Percentiles rank a stretch among this genome's conserved stretches.
Conservation (phyloP, 2,888 invertebrate species). For the Stenodera caucasica region DNA sequence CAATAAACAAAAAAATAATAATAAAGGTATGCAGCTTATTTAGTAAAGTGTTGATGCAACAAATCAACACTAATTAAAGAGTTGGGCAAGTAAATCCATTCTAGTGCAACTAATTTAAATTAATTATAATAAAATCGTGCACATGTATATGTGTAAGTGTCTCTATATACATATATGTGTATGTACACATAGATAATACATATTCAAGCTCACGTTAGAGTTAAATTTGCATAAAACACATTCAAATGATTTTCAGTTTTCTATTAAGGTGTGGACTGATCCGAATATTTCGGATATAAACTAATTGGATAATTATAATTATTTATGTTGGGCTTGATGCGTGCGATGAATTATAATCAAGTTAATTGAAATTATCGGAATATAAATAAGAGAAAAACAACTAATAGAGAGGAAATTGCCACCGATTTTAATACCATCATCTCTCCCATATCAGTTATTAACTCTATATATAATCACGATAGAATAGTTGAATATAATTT, state of each 20-base stretch:
- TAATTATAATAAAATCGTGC: conserved; percentile 42
- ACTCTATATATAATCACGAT: neutral
- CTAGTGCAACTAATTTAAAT: conserved; percentile 45
- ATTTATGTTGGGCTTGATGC: too few relatives aligned
- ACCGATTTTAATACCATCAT: too few relatives aligned
- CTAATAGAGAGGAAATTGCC: too few relatives aligned
- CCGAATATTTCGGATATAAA: too few relatives aligned
- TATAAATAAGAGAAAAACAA: too few relatives aligned
- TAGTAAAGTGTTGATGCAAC: conserved; percentile 38
- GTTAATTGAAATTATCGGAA: too few relatives aligned
- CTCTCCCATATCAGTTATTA: neutral
- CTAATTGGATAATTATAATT: too few relatives aligned
- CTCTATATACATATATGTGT: neutral
- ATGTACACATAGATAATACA: conserved; percentile 35
- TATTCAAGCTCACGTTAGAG: conserved; percentile 46
- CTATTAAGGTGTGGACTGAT: conserved; percentile 25
- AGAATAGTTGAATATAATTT: neutral
- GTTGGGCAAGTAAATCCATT: conserved; percentile 32
- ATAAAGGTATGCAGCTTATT: neutral
- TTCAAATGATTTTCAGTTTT: conserved; percentile 12
- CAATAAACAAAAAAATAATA: neutral
- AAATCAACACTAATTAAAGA: conserved; percentile 46
- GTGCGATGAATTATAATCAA: too few relatives aligned
- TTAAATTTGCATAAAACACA: conserved; percentile 46
- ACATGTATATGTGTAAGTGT: conserved; percentile 15